Conservation (phyloP, 2,888 invertebrate genomes). For the Cactoblastis cactorum region DNA sequence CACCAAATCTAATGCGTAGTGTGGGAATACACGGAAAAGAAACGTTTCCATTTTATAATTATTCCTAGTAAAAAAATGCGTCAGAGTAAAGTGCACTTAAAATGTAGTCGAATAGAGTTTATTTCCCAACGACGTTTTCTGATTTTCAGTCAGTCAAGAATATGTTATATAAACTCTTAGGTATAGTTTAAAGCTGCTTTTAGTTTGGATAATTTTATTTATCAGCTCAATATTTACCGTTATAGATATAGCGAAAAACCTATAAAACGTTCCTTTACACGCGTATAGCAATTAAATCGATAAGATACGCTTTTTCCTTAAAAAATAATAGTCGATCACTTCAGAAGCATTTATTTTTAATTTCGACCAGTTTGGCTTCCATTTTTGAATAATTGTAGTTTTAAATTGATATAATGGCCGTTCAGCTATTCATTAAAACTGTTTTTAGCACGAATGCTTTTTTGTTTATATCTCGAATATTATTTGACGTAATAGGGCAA, state of each 20-base stretch:
- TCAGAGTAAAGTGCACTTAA: background rate
- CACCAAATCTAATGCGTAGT: constrained; percentile 49
- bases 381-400: constrained; percentile 46
- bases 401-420: constrained; percentile 28
- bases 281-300: constrained; percentile 34
- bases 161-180: background rate
- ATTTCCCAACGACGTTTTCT: background rate
- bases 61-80: background rate
- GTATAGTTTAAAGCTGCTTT: background rate
- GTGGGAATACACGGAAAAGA: constrained; percentile 55
- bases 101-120: background rate
- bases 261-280: constrained; percentile 28
- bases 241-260: constrained; percentile 43
- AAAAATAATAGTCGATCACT: constrained; percentile 54
- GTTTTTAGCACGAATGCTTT: constrained; percentile 36
- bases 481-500: too few relatives aligned
- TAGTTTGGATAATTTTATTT: constrained; percentile 14
- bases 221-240: constrained; percentile 57
- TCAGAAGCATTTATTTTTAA: constrained; percentile 58
- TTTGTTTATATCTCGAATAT: constrained; percentile 11
- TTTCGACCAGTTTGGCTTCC: constrained; percentile 47
- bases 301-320: constrained; percentile 65
- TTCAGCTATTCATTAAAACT: constrained; percentile 33
- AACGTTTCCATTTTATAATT: constrained; percentile 15
- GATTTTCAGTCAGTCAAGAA: background rate